Evolutionary conservation across 2,888 invertebrate genomes (phyloP).

Genomic region (Cotesia congregata): DNA sequence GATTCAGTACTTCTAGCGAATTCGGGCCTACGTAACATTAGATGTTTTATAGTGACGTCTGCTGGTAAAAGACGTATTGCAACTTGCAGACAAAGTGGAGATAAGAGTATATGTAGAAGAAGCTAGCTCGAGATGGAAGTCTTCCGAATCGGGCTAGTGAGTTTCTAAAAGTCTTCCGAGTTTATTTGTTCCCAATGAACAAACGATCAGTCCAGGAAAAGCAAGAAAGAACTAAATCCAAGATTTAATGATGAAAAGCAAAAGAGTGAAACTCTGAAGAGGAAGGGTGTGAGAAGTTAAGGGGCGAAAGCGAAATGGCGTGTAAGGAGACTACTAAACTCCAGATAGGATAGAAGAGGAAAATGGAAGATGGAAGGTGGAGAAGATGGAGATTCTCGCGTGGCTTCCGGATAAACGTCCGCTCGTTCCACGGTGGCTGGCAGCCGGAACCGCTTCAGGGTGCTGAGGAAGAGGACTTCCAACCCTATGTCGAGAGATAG

Average conservation of each 20-base stretch:
- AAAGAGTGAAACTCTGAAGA: not conserved
- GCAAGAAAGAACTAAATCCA: conserved; percentile 31
- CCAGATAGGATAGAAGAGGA: conserved; percentile 21
- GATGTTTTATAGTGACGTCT: not conserved
- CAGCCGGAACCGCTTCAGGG: conserved; percentile 39
- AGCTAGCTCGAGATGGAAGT: conserved; percentile 24
- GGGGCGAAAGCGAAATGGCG: not conserved
- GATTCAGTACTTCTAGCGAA: conserved; percentile 28
- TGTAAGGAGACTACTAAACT: conserved; percentile 18
- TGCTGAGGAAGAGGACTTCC: conserved; percentile 29
- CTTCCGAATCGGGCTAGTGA: conserved; percentile 45
- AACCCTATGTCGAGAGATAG: conserved; percentile 20
- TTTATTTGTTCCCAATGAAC: conserved; percentile 57
- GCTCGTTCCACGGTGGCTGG: conserved; percentile 46
- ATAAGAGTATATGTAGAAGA: not conserved
- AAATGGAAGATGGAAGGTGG: conserved; percentile 40
- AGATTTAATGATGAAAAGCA: not conserved
- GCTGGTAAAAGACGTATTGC: not conserved
- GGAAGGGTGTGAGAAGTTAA: not conserved
- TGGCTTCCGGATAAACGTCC: conserved; percentile 55
- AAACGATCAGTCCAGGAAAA: conserved; percentile 48
- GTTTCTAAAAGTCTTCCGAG: conserved; percentile 53
- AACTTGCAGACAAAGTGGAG: conserved; percentile 12
- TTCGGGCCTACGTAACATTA: conserved; percentile 6
- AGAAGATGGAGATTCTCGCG: conserved; percentile 51